Evolutionary conservation across 1,140 invertebrate species (phyloP).

Genomic region (Arion vulgaris): DNA sequence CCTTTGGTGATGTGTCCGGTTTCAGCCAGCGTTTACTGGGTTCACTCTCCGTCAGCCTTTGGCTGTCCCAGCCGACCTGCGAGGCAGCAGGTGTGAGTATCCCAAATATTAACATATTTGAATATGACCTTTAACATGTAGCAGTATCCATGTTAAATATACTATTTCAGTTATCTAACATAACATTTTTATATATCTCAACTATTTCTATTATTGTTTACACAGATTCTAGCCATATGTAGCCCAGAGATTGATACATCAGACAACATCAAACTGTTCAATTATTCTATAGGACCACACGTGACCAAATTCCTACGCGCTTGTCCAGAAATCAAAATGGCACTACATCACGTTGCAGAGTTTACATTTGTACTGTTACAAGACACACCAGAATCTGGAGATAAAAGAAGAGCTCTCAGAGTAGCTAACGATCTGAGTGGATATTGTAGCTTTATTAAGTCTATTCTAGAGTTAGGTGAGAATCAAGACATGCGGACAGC

Average conservation of each 20-base stretch:
- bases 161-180: too few relatives aligned
- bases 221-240: background rate
- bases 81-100: too few relatives aligned
- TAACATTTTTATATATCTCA: too few relatives aligned
- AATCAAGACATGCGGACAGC: conserved; percentile 1
- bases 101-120: too few relatives aligned
- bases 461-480: background rate
- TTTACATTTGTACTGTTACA: conserved; percentile 31
- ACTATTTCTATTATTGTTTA: background rate
- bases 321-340: background rate
- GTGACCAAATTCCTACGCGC: conserved; percentile 26
- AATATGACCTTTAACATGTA: too few relatives aligned
- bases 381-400: conserved; percentile 9
- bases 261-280: background rate
- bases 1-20: too few relatives aligned
- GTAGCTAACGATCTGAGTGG: conserved; percentile 26
- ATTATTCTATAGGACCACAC: background rate
- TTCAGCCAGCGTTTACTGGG: too few relatives aligned
- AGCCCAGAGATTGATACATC: background rate
- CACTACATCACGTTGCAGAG: conserved; percentile 34
- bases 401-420: conserved; percentile 11
- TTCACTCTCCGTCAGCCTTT: too few relatives aligned
- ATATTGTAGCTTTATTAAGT: conserved; percentile 20
- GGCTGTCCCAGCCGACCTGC: too few relatives aligned
- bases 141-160: too few relatives aligned